Evolutionary conservation across 2,888 invertebrate species (phyloP).

Genomic region (Mesorhabditis belari): DNA sequence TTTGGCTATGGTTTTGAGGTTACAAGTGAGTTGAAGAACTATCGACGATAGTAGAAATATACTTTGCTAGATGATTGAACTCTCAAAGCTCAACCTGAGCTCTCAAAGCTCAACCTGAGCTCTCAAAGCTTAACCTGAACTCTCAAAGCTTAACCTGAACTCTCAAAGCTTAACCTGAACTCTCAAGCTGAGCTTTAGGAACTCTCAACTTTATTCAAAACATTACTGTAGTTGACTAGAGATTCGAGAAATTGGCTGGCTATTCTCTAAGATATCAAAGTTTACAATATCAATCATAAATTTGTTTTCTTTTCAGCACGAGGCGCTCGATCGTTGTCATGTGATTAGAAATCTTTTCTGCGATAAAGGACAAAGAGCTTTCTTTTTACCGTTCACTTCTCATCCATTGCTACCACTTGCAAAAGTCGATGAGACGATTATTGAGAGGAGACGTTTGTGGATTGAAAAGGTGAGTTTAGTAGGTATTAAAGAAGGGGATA

Average conservation of each 20-base stretch:
- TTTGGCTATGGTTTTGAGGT: conserved; percentile 22
- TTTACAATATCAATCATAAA: too few relatives aligned
- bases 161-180: too few relatives aligned
- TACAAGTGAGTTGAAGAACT: conserved; percentile 9
- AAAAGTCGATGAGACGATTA: conserved; percentile 28
- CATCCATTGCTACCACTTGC: conserved; percentile 45
- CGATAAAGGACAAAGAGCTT: conserved; percentile 31
- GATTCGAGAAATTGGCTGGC: too few relatives aligned
- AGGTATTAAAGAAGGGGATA: neutral
- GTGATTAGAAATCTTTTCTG: conserved; percentile 25
- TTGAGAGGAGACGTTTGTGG: conserved; percentile 34
- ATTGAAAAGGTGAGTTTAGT: conserved; percentile 21
- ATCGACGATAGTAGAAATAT: neutral
- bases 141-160: too few relatives aligned
- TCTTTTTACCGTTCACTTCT: conserved; percentile 38
- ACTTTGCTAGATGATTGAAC: neutral
- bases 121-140: neutral
- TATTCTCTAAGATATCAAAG: too few relatives aligned
- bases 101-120: neutral
- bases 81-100: neutral
- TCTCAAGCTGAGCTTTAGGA: too few relatives aligned
- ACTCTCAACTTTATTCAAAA: too few relatives aligned
- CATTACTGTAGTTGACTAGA: too few relatives aligned
- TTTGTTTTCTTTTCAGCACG: too few relatives aligned
- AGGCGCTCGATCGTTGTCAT: conserved; percentile 3